phyloP scores from a whole-genome alignment of 2,888 invertebrate genomes.

The Mylabris sibirica region DNA sequence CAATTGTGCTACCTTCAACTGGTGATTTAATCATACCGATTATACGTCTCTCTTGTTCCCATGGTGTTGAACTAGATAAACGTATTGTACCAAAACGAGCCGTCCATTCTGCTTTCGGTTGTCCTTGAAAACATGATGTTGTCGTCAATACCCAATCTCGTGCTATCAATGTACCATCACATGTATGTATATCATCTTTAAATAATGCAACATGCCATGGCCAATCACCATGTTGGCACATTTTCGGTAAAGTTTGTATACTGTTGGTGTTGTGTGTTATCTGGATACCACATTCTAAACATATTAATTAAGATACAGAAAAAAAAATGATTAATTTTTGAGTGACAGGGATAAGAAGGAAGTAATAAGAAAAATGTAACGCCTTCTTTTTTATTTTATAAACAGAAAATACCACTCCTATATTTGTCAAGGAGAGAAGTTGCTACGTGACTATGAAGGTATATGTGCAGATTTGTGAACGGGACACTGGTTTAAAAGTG shows the following conservation, averaged over 20 bases:
- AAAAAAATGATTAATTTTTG: background rate
- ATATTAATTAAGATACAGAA: constrained; percentile 1
- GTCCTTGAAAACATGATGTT: constrained; percentile 84
- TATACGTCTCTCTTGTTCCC: constrained; percentile 85
- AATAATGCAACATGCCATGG: constrained; percentile 90
- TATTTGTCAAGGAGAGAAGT: background rate
- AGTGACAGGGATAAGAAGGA: background rate
- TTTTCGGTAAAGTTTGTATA: constrained; percentile 67
- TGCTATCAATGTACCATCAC: constrained; percentile 85
- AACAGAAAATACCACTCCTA: background rate
- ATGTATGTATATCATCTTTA: constrained; percentile 85
- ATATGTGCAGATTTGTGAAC: too few species aligned
- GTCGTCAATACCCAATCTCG: constrained; percentile 86
- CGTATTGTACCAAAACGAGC: constrained; percentile 80
- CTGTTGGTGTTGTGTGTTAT: constrained; percentile 50
- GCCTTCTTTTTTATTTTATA: background rate
- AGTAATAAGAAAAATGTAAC: background rate
- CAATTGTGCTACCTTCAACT: constrained; percentile 86
- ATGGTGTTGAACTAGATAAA: constrained; percentile 80
- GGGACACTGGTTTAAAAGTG: too few species aligned
- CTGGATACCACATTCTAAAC: constrained; percentile 58
- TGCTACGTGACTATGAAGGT: background rate
- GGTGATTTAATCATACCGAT: constrained; percentile 90
- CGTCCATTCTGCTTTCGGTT: constrained; percentile 87
- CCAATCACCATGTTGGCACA: constrained; percentile 85